Base-by-base conservation (phyloP, 2,888 invertebrate species). In the Axea sp. region DNA sequence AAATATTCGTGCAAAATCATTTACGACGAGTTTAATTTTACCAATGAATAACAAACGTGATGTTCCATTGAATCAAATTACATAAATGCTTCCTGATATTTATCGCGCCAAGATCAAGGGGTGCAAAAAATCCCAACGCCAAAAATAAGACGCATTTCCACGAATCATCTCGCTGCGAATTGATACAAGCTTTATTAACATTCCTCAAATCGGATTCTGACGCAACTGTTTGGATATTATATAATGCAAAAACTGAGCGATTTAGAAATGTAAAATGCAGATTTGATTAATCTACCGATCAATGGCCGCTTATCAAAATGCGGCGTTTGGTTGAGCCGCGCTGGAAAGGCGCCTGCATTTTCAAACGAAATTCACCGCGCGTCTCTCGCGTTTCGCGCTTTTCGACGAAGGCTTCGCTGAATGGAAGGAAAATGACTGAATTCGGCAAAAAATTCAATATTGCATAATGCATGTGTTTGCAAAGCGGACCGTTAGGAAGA, bases 401-500 rank as follows among this genome's bases (percentile, higher is more conserved):
- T n/a, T n/a, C n/a, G n/a, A n/a, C n/a, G n/a, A n/a, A n/a, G n/a
- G n/a, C n/a, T n/a, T n/a, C n/a, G n/a, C n/a, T n/a, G n/a, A n/a
- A n/a, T n/a, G n/a, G n/a, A n/a, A 33, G 14, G 9, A 14, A 33
- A 33, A 12, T 14, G 14, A 24, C 6, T n/a, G n/a, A 26, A 41
- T 24, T 24, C 15, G 24, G 6, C 33, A 62, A 49, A 62, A 17
- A 12, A 6, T 45, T 45, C 26, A 15, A 47, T 30, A 5, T 60
- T 45, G 39, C 55, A 39, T 43, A 68, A 60, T 51, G 30, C 2
- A 59, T 45, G 51, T 12, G 37, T 24, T 45, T 22, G 39, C 39
- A 55, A 47, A 67, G n/a, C 57, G 45, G 11, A 62, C 62, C 62
- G 71, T 71, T 69, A 69, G 55, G 31, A 30, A 28, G 55, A 47